Evolutionary conservation across 2,797 vertebrate species (phyloP).

Genomic region (Leucoraja ocellata): DNA sequence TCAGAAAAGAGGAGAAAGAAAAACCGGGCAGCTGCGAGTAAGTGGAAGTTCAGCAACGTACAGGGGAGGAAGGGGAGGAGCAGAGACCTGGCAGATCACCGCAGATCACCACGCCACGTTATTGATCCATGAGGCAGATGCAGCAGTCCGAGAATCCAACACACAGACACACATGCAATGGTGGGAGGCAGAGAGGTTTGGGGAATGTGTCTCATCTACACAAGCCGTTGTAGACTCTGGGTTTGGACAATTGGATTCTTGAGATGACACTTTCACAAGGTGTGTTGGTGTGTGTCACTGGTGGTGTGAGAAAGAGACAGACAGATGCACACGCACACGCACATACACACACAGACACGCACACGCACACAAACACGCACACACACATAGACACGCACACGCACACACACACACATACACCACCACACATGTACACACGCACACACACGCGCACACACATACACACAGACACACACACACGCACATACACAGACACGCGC

Average conservation of each 20-base stretch:
- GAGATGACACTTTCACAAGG: not conserved
- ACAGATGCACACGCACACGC: too few relatives aligned
- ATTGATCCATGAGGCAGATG: slow-evolving; percentile 60
- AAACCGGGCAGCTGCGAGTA: slow-evolving; percentile 67
- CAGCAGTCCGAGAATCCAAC: not conserved
- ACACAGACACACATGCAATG: slow-evolving; percentile 11
- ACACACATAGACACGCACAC: too few relatives aligned
- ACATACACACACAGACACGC: too few relatives aligned
- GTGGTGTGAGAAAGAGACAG: not conserved
- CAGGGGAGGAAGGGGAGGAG: slow-evolving; percentile 68
- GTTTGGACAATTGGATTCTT: not conserved
- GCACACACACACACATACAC: too few relatives aligned
- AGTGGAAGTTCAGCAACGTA: slow-evolving; percentile 69
- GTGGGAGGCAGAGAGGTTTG: not conserved
- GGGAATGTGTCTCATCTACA: not conserved
- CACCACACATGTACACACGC: too few relatives aligned
- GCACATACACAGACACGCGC: too few relatives aligned
- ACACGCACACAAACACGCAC: too few relatives aligned
- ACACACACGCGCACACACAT: too few relatives aligned
- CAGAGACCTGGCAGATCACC: slow-evolving; percentile 58
- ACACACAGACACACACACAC: too few relatives aligned
- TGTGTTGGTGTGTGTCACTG: not conserved
- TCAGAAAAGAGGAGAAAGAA: slow-evolving; percentile 84
- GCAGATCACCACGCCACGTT: slow-evolving; percentile 75
- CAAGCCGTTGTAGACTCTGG: not conserved